Evolutionary conservation across 30 jellyfish, hydroid and myxozoan genomes (phyloP).

Genomic region (Clytia hemisphaerica): DNA sequence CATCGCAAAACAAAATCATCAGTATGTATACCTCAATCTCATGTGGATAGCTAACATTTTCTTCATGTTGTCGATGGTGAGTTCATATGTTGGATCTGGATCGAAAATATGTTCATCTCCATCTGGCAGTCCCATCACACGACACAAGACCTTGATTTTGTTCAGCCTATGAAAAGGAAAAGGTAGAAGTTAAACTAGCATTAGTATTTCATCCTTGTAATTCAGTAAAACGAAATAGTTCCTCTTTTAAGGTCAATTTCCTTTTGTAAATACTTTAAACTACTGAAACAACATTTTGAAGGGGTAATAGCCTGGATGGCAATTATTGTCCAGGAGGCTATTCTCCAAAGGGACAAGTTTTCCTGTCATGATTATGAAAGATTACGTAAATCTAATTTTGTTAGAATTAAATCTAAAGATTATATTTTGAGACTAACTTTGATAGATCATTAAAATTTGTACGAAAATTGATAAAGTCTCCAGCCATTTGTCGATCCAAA

Average conservation of each 20-base stretch:
- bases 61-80: conserved; percentile 58
- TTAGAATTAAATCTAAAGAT: not conserved
- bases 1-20: not conserved
- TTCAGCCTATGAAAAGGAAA: not conserved
- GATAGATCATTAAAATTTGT: conserved; percentile 1
- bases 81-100: conserved; percentile 62
- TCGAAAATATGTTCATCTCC: conserved; percentile 28
- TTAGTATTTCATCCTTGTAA: too few species aligned
- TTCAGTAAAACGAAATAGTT: too few species aligned
- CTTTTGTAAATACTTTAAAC: too few species aligned
- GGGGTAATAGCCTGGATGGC: too few species aligned
- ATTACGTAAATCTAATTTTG: too few species aligned
- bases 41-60: conserved; percentile 63
- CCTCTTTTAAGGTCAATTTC: too few species aligned
- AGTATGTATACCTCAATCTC: conserved; percentile 74
- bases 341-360: too few species aligned
- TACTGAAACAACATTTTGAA: too few species aligned
- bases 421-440: not conserved
- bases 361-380: too few species aligned
- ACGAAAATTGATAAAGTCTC: not conserved
- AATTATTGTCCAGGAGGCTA: too few species aligned
- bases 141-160: conserved; percentile 21
- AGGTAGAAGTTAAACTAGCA: not conserved
- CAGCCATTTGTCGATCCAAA: conserved; percentile 17
- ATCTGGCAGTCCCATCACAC: conserved; percentile 58